phyloP scores from a whole-genome alignment of 2,797 vertebrate species.

The Heliangelus exortis region DNA sequence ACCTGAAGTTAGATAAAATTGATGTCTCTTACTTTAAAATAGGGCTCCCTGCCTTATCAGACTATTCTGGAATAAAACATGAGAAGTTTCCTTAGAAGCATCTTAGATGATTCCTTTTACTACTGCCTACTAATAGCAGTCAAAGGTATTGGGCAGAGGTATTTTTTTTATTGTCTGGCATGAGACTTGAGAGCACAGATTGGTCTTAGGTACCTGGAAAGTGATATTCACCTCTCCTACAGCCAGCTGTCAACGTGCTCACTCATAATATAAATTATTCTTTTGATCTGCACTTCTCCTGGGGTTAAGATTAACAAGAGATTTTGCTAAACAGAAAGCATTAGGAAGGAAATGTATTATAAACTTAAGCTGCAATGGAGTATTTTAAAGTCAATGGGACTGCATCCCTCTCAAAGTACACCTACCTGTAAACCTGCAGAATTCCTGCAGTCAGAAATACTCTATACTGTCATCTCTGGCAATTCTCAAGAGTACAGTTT shows the following conservation, averaged over 20 bases:
- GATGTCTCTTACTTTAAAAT: neutral
- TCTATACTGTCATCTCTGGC: neutral
- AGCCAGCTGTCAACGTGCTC: neutral
- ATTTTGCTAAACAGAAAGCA: neutral
- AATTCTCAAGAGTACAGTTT: neutral
- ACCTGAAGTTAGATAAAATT: neutral
- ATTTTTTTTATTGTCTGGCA: neutral
- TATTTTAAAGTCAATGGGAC: neutral
- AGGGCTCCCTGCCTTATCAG: accelerated
- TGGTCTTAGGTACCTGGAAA: neutral
- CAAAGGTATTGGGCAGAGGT: neutral
- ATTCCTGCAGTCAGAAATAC: neutral
- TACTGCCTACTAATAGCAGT: neutral
- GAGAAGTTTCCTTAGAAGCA: neutral
- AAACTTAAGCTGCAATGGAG: neutral
- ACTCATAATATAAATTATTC: neutral
- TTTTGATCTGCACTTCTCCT: neutral
- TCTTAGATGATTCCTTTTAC: neutral
- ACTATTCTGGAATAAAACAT: neutral
- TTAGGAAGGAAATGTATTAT: neutral
- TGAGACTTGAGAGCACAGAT: neutral
- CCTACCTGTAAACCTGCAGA: neutral
- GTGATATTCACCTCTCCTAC: neutral
- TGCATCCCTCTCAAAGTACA: neutral
- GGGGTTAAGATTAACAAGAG: neutral